Base-by-base conservation (phyloP, 2,888 invertebrate genomes). In the Dromius quadrimaculatus region DNA sequence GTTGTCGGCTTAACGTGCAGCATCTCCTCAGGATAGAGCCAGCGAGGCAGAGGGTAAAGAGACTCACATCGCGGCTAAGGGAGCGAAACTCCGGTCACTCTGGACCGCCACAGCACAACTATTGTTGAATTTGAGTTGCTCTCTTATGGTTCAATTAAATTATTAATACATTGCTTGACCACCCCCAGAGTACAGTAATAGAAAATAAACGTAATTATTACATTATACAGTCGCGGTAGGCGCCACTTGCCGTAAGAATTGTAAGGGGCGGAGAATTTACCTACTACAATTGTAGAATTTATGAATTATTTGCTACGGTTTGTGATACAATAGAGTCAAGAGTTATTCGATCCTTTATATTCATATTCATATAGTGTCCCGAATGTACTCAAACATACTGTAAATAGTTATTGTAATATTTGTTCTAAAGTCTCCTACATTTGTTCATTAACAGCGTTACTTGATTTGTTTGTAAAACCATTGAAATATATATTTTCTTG, bases 171-270 rank as follows among this genome's bases (percentile, higher is more conserved):
- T 54, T 19, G 54, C 57, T 66, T 66, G 57, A 28, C 43, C 68
- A 68, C 68, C 68, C 50, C 68, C 43, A 43, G 68, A 68, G 68
- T 59, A 41, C 59, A 68, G 68, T 68, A 68, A 68, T 68, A 68
- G 68, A 68, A 68, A 68, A 57, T 68, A 68, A 68, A 68, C 68
- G 57, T 68, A 68, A 68, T 68, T 68, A 68, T 68, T 68, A 68
- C 68, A 68, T 68, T 68, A 68, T 68, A 68, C 59, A 41, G 62
- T 62, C 38, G 41, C 62, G 34, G 61, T 61, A 61, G 36, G 36
- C 38, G 41, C 23, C 11, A 15, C 28, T 11, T 2, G 54, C 13
- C 8, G 59, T 59, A 59, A 59, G 59, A 59, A 36, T 59, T 20
- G 22, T 11, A n/a, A 47, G 19, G 19, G 47, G 22, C 2, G 19